phyloP scores from a whole-genome alignment of 2,113 vertebrate genomes.

The Calypte anna region DNA sequence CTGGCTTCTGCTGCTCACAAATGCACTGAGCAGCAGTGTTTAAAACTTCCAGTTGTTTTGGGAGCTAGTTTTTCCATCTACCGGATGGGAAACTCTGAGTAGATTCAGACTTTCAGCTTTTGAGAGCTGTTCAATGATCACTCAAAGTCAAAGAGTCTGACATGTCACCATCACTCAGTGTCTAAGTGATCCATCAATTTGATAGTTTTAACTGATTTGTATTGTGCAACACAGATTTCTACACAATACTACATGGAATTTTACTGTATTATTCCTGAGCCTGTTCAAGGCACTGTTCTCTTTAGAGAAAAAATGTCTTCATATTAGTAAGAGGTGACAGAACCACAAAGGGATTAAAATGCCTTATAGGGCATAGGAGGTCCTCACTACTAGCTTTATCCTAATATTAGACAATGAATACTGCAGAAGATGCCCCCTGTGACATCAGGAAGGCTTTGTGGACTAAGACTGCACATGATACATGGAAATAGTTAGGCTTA shows the following conservation, averaged over 20 bases:
- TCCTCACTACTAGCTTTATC: not conserved
- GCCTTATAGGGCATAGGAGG: not conserved
- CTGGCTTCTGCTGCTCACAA: constrained; percentile 21
- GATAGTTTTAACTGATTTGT: not conserved
- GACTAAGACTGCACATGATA: not conserved
- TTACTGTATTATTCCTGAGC: not conserved
- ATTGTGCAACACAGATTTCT: not conserved
- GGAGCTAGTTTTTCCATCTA: constrained; percentile 3
- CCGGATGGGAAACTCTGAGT: not conserved
- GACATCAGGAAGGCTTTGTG: not conserved
- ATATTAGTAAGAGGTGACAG: not conserved
- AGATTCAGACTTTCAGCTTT: not conserved
- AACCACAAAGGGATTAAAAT: not conserved
- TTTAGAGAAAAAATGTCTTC: not conserved
- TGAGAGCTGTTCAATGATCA: not conserved
- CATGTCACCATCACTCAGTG: not conserved
- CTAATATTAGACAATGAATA: not conserved
- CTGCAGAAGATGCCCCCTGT: not conserved
- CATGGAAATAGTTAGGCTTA: not conserved
- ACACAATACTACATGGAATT: not conserved
- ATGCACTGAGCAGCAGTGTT: not conserved
- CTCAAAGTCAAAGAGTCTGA: not conserved
- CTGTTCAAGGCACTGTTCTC: not conserved
- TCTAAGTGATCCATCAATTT: not conserved
- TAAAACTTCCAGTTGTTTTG: constrained; percentile 32